These are phyloP conservation scores for Scytalopus superciliaris DNA, from an alignment of 2,113 vertebrate species.

Conservation along the genomic window DNA sequence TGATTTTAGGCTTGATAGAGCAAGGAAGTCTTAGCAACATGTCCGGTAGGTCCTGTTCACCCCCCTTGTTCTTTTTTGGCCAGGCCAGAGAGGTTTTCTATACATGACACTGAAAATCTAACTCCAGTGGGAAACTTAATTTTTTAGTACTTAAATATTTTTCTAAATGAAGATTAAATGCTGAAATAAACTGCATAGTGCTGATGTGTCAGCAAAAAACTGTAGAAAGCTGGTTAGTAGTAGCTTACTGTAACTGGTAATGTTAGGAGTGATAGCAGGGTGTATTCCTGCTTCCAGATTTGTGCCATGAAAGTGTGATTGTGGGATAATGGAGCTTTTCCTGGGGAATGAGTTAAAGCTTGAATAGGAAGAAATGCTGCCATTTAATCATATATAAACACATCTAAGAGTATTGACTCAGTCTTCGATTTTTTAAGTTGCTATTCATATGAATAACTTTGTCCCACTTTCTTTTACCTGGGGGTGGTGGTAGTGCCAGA, in stretches of 20 bases:
- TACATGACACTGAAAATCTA: neutral
- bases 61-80: neutral
- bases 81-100: neutral
- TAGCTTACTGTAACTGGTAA: neutral
- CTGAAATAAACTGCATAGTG: neutral
- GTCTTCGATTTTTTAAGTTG: neutral
- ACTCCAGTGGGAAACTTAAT: neutral
- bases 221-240: neutral
- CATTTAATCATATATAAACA: neutral
- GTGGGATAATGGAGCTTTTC: neutral
- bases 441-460: slow-evolving; percentile 40
- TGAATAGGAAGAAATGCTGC: neutral
- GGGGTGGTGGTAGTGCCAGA: slow-evolving; percentile 86
- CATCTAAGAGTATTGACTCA: neutral
- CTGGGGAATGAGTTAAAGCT: neutral
- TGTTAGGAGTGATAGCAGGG: neutral
- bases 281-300: neutral
- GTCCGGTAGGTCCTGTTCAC: neutral
- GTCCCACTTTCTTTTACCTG: slow-evolving; percentile 65
- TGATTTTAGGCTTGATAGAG: neutral
- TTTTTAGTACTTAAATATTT: neutral
- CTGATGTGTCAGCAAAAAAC: neutral
- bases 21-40: neutral
- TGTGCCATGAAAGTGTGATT: neutral
- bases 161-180: neutral